phyloP scores from a whole-genome alignment of 2,888 invertebrate genomes.

The Drosophila phalerata region DNA sequence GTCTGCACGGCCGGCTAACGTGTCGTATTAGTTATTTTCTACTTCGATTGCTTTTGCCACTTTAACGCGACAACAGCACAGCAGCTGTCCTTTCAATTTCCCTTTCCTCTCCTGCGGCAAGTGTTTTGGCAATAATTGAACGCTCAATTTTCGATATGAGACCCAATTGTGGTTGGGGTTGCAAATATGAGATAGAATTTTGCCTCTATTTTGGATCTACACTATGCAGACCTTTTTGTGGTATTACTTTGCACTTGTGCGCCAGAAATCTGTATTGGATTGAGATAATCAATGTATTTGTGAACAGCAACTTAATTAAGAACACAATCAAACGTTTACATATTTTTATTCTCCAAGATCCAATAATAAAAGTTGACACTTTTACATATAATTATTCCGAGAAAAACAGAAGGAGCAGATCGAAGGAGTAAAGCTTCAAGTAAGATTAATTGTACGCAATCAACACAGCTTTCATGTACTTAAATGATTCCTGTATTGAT shows the following conservation, averaged over 20 bases:
- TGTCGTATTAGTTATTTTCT: conserved; percentile 81
- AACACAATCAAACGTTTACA: background rate
- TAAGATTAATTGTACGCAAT: conserved; percentile 12
- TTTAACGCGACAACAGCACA: conserved; percentile 76
- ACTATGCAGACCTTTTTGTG: background rate
- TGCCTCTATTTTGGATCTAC: conserved; percentile 14
- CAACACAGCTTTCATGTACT: background rate
- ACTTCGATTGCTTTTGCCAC: conserved; percentile 83
- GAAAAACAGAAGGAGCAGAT: background rate
- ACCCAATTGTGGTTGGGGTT: conserved; percentile 25
- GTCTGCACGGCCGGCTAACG: conserved; percentile 73
- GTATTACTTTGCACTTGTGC: conserved; percentile 16
- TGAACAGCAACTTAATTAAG: conserved; percentile 5
- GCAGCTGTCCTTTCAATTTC: conserved; percentile 20
- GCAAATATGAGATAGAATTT: conserved; percentile 27
- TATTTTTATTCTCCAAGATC: background rate
- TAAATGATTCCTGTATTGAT: background rate
- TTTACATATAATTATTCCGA: conserved; percentile 5
- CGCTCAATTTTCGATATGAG: conserved; percentile 77
- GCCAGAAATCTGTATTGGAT: conserved; percentile 1
- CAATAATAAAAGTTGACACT: conserved; percentile 1
- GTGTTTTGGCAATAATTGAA: conserved; percentile 79
- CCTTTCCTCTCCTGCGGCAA: conserved; percentile 31
- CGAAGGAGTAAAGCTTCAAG: conserved; percentile 7
- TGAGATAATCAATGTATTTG: background rate